Conservation (phyloP, 2,797 vertebrate genomes). For the Diplodus puntazzo region DNA sequence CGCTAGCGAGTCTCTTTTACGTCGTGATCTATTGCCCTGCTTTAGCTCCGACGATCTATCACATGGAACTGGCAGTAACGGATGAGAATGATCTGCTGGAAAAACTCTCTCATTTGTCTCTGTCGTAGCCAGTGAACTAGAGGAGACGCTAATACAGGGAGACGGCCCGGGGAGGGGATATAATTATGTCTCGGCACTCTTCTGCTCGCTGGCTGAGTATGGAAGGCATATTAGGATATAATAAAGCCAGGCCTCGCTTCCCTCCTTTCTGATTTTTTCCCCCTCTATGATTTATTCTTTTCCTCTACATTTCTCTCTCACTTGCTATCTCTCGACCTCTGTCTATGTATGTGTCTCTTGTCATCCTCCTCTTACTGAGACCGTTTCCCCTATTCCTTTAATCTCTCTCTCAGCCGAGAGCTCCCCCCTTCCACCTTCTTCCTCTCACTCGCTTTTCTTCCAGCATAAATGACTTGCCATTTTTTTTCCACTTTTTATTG, state of each 20-base stretch:
- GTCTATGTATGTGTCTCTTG: constrained; percentile 50
- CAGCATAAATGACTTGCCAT: not conserved
- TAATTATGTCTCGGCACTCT: constrained; percentile 89
- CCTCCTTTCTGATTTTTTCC: constrained; percentile 39
- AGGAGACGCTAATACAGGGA: constrained; percentile 89
- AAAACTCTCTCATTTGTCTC: constrained; percentile 92
- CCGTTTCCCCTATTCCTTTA: constrained; percentile 22
- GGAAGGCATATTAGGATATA: constrained; percentile 86
- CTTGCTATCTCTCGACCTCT: constrained; percentile 41
- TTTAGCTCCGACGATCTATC: constrained; percentile 86
- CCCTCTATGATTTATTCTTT: constrained; percentile 46
- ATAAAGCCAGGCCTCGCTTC: constrained; percentile 80
- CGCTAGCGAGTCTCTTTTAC: constrained; percentile 86
- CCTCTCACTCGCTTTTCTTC: not conserved
- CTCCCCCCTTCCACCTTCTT: not conserved
- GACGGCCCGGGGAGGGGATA: constrained; percentile 89
- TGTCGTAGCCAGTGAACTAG: constrained; percentile 89
- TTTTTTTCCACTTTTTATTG: constrained; percentile 9
- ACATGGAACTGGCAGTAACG: constrained; percentile 90
- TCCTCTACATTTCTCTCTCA: constrained; percentile 39
- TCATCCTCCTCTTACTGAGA: constrained; percentile 50
- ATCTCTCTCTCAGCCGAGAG: constrained; percentile 15
- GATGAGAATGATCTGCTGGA: constrained; percentile 90
- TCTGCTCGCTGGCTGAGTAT: constrained; percentile 82
- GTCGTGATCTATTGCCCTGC: constrained; percentile 88